Conservation (phyloP, 2,113 vertebrate species). For the Jaculus jaculus region DNA sequence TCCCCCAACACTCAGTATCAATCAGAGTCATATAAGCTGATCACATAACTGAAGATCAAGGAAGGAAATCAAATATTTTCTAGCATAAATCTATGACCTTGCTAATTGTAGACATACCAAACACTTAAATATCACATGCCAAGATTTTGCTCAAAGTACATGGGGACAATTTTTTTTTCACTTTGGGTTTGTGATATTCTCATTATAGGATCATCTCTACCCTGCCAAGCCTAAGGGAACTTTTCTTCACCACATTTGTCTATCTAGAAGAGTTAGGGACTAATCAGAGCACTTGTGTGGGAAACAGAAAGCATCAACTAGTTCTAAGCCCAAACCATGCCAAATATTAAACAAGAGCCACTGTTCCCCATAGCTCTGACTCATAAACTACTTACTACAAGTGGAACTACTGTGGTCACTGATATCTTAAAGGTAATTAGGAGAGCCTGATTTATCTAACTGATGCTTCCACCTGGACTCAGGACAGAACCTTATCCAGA, state of each 20-base stretch:
- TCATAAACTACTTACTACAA: neutral
- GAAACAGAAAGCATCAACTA: neutral
- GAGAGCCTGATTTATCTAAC: neutral
- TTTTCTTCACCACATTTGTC: neutral
- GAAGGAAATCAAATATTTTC: neutral
- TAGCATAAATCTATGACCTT: neutral
- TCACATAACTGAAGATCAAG: neutral
- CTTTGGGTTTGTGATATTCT: neutral
- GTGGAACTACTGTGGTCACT: neutral
- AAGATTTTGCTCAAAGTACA: neutral
- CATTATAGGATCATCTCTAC: neutral
- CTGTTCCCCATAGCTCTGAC: neutral
- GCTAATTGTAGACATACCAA: neutral
- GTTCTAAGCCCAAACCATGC: neutral
- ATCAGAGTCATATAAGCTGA: neutral
- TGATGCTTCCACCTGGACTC: neutral
- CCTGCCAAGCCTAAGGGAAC: neutral
- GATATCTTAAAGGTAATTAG: neutral
- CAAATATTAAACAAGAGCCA: conserved; percentile 7
- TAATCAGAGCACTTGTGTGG: neutral
- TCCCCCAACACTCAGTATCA: neutral
- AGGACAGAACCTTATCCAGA: neutral
- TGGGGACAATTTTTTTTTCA: neutral
- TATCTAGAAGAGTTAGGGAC: neutral
- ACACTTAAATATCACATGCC: neutral